Evolutionary conservation across 1,140 invertebrate species (phyloP).

Genomic region (Scaptodrosophila lebanonensis): DNA sequence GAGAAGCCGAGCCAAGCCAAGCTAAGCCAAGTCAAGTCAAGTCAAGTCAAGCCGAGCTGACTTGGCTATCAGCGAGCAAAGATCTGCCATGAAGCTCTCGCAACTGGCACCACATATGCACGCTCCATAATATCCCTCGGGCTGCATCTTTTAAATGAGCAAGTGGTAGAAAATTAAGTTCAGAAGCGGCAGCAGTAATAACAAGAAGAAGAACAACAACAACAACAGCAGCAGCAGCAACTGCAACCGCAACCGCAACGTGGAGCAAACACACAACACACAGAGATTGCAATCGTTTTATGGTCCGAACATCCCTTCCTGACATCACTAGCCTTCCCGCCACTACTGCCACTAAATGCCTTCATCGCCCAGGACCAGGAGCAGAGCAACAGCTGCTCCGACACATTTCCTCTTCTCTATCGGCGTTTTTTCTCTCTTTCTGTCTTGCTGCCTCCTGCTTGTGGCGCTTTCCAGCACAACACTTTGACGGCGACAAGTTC

Average conservation of each 20-base stretch:
- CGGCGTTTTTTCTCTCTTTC: background rate
- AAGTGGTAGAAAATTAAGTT: slow-evolving; percentile 71
- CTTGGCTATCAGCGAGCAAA: slow-evolving; percentile 50
- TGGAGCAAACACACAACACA: slow-evolving; percentile 27
- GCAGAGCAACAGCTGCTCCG: slow-evolving; percentile 14
- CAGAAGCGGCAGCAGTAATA: slow-evolving; percentile 7
- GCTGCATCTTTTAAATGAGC: slow-evolving; percentile 40
- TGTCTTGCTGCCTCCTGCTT: slow-evolving; percentile 9
- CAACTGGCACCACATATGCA: slow-evolving; percentile 43
- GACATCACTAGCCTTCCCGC: background rate
- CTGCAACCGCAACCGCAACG: slow-evolving; percentile 17
- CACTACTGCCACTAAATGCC: slow-evolving; percentile 15
- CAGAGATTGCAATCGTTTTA: slow-evolving; percentile 63
- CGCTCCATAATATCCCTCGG: slow-evolving; percentile 48
- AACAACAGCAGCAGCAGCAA: slow-evolving; percentile 7
- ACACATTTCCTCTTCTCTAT: slow-evolving; percentile 5
- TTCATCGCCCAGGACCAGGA: slow-evolving; percentile 17
- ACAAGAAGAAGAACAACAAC: slow-evolving; percentile 4
- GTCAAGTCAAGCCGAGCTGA: no score
- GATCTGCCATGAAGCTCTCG: slow-evolving; percentile 41
- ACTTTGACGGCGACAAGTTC: slow-evolving; percentile 67
- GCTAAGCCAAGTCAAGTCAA: no score
- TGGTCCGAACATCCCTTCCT: slow-evolving; percentile 30
- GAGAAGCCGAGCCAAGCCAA: no score
- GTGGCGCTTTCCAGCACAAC: slow-evolving; percentile 50